Evolutionary conservation across 2,888 invertebrate species (phyloP), one percentile per base, ranked within the genome.

Genomic region (Strigamia maritima): DNA sequence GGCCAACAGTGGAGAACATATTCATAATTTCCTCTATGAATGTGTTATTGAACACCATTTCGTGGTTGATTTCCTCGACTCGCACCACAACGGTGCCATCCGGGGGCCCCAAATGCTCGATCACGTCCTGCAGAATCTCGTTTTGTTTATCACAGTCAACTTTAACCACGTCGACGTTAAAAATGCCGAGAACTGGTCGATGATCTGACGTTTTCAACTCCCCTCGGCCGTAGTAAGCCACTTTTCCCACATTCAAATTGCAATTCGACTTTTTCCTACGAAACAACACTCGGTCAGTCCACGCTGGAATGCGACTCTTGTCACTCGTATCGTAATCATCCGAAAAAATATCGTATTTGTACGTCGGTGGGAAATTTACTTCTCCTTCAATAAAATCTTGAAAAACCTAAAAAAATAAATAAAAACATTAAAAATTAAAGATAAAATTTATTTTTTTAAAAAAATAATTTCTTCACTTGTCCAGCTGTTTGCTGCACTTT

Each of bases 321-420:
- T 99, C 99, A 85, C 98, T 98, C 0, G 99, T 98, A 86, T 99
- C 99, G 85, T 98, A 99, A 87, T 98, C 98, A 86, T 98, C 97
- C 83, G 97, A 97, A 86, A 98, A 98, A 79, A 98, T 88, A 88
- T 99, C 99, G 85, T 99, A 99, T 86, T 99, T 99, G 86, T 99
- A 99, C 0, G 99, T 99, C 0, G 99, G 99, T 16, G 94, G 90
- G 86, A 99, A 99, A 74, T 90, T 91, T 40, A 98, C 92, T 78
- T 92, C 91, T 0, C 97, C 98, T 88, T 99, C 99, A 79, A 91
- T 89, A 85, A 96, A 99, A 84, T 95, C 94, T 84, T 93, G 92
- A 85, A 99, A 99, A 1, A 95, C 94, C 87, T 89, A 82, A 1
- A 82, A 81, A 78, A n/a, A 35, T 28, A 44, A 74, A 38, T 38